phyloP scores from a whole-genome alignment of 2,113 vertebrate genomes.

The Anhinga anhinga region DNA sequence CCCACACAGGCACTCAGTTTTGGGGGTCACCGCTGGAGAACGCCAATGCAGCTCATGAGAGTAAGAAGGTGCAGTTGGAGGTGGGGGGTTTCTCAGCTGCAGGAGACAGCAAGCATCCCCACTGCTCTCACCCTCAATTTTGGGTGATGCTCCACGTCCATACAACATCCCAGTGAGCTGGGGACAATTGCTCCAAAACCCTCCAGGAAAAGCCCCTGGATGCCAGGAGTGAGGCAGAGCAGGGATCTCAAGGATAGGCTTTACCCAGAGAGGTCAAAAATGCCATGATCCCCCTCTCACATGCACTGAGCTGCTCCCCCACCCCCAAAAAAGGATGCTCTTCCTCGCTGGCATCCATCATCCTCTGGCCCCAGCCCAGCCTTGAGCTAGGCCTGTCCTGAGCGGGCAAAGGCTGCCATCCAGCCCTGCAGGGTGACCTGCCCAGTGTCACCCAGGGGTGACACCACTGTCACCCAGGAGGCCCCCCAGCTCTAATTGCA shows the following conservation, averaged over 20 bases:
- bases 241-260: not conserved
- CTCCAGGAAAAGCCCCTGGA: not conserved
- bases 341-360: not conserved
- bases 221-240: not conserved
- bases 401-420: not conserved
- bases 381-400: not conserved
- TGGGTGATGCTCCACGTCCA: rapidly evolving
- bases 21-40: not conserved
- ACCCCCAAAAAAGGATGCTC: rapidly evolving
- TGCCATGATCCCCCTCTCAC: rapidly evolving
- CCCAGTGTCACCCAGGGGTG: not conserved
- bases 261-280: not conserved
- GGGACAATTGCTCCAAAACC: rapidly evolving
- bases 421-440: not conserved
- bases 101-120: not conserved
- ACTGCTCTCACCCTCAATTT: rapidly evolving
- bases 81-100: not conserved
- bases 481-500: rapidly evolving
- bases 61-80: not conserved
- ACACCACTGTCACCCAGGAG: not conserved
- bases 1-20: not conserved
- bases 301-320: not conserved
- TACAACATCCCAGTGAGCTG: rapidly evolving
- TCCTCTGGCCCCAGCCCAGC: not conserved
- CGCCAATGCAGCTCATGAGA: rapidly evolving